Conservation (phyloP, 1,140 invertebrate species). For the Apis cerana region DNA sequence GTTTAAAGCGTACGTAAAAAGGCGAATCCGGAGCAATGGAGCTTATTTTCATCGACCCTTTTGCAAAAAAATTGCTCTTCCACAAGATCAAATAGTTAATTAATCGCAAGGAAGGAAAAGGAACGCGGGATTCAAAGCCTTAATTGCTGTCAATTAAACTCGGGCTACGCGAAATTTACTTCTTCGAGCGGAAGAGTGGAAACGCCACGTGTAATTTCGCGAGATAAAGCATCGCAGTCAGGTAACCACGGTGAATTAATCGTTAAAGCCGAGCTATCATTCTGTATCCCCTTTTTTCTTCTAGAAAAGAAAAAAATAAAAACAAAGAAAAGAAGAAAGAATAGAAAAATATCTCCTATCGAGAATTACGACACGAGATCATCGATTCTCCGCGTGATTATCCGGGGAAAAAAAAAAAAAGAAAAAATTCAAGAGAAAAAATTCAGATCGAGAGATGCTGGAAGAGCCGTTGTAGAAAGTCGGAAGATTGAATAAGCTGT, state of each 20-base stretch:
- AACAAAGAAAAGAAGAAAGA: background rate
- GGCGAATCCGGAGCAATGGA: no score
- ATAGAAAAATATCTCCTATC: no score
- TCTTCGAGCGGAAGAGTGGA: slow-evolving; percentile 3
- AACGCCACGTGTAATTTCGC: background rate
- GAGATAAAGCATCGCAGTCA: background rate
- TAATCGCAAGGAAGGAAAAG: slow-evolving; percentile 30
- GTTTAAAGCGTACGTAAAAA: no score
- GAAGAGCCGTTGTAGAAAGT: slow-evolving; percentile 68
- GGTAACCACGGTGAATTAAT: background rate
- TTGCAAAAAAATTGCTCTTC: background rate
- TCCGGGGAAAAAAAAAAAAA: no score
- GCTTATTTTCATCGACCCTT: no score
- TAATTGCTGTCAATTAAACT: slow-evolving; percentile 32
- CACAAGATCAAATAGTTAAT: slow-evolving; percentile 13
- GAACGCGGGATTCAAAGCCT: slow-evolving; percentile 6
- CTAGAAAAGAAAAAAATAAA: no score
- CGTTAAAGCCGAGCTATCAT: slow-evolving; percentile 1
- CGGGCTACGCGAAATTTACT: slow-evolving; percentile 9
- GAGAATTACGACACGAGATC: background rate
- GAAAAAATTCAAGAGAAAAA: background rate
- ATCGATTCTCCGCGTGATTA: background rate
- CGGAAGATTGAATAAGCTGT: slow-evolving; percentile 71
- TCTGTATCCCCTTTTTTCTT: background rate
- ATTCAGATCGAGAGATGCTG: slow-evolving; percentile 2